Evolutionary conservation across 2,113 vertebrate genomes (phyloP), one percentile per base, ranked within the genome.

Genomic region (Centropus bengalensis): DNA sequence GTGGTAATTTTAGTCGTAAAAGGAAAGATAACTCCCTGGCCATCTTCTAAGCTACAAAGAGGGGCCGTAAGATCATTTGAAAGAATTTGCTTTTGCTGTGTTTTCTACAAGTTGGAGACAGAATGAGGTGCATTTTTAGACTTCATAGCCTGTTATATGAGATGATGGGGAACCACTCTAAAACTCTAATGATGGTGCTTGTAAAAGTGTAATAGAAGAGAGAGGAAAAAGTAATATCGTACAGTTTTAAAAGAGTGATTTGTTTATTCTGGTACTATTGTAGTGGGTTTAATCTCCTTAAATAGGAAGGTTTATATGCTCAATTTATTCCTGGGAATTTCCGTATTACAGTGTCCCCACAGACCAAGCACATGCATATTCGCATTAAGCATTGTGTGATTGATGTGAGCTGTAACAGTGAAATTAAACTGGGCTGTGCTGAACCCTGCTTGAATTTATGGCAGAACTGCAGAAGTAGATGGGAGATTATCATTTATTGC

Each of bases 1-100:
- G 89, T 77, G 88, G 84, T 58, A 75, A 88, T 81, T 75, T 42
- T 71, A 75, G 30, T 93, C 95, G 59, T 89, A 69, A 67, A 42
- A 82, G 60, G 32, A 59, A 89, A 89, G 87, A 44, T 19, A 49
- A 69, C 54, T 17, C 14, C 60, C 60, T 82, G 32, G 3, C 80
- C 64, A 60, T 33, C 86, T 89, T 75, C 80, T 94, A 82, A 71
- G 86, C 32, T 49, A 69, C 33, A 80, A 78, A 95, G 70, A 71
- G 28, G 24, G 76, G 38, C 12, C n/a, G 4, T 33, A 55, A 74
- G 36, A n/a, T 36, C 9, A 51, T 68, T 68, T 76, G 42, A 22
- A 38, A 86, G 63, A 40, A 15, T 78, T 85, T 67, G 26, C 32
- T 28, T 87, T 70, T 54, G 6, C 27, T 64, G n/a, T 21, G 30